Evolutionary conservation across 2,888 invertebrate species (phyloP).

Genomic region (Hoplodrina blanda): DNA sequence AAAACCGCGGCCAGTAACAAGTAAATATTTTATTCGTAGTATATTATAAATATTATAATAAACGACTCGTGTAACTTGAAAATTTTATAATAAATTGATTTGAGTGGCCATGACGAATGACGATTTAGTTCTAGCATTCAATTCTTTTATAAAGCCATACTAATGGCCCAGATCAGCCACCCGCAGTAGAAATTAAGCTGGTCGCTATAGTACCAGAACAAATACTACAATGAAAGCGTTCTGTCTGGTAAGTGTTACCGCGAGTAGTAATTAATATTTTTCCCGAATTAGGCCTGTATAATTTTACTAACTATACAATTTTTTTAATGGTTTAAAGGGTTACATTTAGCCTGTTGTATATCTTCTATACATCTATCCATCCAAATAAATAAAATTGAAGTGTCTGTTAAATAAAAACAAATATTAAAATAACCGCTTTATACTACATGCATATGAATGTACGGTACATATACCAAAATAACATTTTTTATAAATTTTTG

Average conservation of each 20-base stretch:
- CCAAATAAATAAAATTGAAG: too few species aligned
- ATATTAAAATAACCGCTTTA: too few species aligned
- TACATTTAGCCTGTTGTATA: too few species aligned
- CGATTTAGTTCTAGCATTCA: constrained; percentile 1
- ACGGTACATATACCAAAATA: too few species aligned
- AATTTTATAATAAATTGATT: constrained; percentile 30
- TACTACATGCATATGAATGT: too few species aligned
- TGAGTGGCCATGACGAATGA: constrained; percentile 15
- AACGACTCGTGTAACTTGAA: background rate
- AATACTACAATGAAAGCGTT: constrained; percentile 27
- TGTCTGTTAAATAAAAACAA: too few species aligned
- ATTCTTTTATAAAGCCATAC: constrained; percentile 3
- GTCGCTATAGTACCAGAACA: background rate
- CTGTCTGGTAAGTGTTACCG: constrained; percentile 22
- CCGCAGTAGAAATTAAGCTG: constrained; percentile 3
- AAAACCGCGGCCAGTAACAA: background rate
- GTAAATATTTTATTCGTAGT: constrained; percentile 3
- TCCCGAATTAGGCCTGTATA: too few species aligned
- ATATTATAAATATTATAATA: background rate
- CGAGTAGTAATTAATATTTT: background rate
- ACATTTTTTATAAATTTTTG: too few species aligned
- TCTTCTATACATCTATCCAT: too few species aligned
- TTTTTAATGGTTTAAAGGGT: too few species aligned
- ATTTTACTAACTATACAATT: too few species aligned
- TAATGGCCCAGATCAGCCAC: background rate